Evolutionary conservation across 2,113 vertebrate genomes (phyloP), one percentile per base, ranked within the genome.

Genomic region (Anseranas semipalmata): DNA sequence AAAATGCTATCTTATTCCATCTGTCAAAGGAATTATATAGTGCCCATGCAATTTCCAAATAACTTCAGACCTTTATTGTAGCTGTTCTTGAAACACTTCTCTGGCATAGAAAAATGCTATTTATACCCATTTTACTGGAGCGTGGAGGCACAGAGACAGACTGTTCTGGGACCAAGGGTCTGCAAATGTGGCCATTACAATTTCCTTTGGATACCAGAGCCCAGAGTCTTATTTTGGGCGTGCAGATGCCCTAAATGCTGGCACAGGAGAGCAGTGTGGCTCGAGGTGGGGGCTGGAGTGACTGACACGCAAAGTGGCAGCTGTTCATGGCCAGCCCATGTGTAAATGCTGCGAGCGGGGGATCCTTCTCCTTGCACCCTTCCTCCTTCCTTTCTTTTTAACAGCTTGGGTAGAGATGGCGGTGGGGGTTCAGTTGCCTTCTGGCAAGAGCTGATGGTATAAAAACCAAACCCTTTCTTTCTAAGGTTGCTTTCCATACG

Each of bases 31-130:
- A 94, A 82, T 93, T 87, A 63, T 41, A 62, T 48, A 33, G 28
- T 24, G 8, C 52, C 45, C 37, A 37, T 30, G 39, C 10, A 56
- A 22, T 56, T 90, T 60, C 58, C 39, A 66, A 77, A 78, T 81
- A 74, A 90, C 52, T 90, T 87, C 9, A 71, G 66, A 81, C 33
- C 39, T 90, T 75, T 80, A 77, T 55, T 92, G 33, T 86, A 83
- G 80, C 68, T 91, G 50, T 39, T 93, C 37, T 71, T 28, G 56
- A 80, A 83, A 56, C 0, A 0, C 30, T 88, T 83, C 43, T 43
- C 27, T 41, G 52, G 52, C 4, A 2, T 4, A 52, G n/a, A 28
- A 13, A 66, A 67, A 19, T 43, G 55, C 48, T 85, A 6, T 82
- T 94, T 71, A 39, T 55, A 53, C 46, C 15, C 9, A 6, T 81